Percentiles rank a stretch among this genome's conserved stretches.
Evolutionary conservation across 2,888 invertebrate genomes (phyloP).

Genomic region (Branchellion lobata): DNA sequence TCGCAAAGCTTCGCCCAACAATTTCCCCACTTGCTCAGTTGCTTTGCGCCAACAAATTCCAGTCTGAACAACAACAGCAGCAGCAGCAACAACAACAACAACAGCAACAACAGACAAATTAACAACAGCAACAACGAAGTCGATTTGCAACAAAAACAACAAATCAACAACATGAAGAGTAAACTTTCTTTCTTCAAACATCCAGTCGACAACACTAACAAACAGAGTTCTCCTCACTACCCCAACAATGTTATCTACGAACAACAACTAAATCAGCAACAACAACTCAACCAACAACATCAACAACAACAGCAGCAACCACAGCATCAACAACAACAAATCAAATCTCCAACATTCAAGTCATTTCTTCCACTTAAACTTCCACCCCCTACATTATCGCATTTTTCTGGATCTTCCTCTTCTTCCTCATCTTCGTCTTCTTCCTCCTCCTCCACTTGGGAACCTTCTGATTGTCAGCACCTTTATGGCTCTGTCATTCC

Average conservation of each 20-base stretch:
- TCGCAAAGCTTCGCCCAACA: not conserved
- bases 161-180: not conserved
- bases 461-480: slow-evolving; percentile 40
- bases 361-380: not conserved
- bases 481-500: slow-evolving; percentile 44
- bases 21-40: not conserved
- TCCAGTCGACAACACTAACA: not conserved
- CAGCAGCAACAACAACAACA: not conserved
- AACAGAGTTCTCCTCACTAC: not conserved
- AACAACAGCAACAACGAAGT: not conserved
- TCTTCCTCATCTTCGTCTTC: slow-evolving; percentile 1
- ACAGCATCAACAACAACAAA: not conserved
- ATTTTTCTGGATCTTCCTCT: not conserved
- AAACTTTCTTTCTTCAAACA: not conserved
- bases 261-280: not conserved
- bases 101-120: not conserved
- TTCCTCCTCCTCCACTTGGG: slow-evolving; percentile 33
- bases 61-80: not conserved
- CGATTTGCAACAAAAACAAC: not conserved
- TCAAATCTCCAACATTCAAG: not conserved
- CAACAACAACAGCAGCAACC: not conserved
- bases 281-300: not conserved
- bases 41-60: not conserved
- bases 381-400: not conserved
- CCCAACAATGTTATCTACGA: not conserved